Base-by-base conservation (phyloP, 1,140 invertebrate species). In the Episyrphus balteatus region DNA sequence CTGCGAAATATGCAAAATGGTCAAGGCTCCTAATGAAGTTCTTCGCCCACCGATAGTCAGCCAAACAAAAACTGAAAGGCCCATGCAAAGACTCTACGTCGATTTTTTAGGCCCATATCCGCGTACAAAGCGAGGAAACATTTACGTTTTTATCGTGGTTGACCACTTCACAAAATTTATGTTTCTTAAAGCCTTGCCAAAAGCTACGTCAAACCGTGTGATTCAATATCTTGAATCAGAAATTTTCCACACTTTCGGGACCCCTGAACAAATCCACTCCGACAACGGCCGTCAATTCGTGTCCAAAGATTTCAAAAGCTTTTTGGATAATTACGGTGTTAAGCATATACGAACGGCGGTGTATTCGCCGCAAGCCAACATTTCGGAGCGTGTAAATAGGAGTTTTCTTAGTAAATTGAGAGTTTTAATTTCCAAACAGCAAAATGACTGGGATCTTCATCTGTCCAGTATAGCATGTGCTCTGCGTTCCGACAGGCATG, bases 81-180 rank as follows among this genome's bases (percentile, higher is more conserved):
- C 42, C 8, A 36, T 44, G 17, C 47, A 44, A 44, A 11, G n/a
- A 14, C 14, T 44, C 3, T 44, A 18, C 30, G 37, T 44, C 2
- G 47, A 49, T 32, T 30, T 49, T 3, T 12, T 44, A 30, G 47
- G 47, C 5, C 47, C 47, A 5, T 49, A 37, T 44, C 42, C 42
- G 13, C 8, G 33, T 9, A 26, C 31, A 5, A 44, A 44, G 19
- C 17, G 9, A 19, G 47, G 47, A 21, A 41, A 49, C 21, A 26
- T 32, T 9, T 14, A 13, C 6, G 10, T 44, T 7, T 33, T 49
- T 6, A 33, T 49, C 7, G 41, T 44, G 13, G 10, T 44, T n/a
- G 47, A 44, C 36, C 34, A 38, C 7, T 30, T 44, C 14, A 36
- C 42, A 6, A 49, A 49, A 49, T 49, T 38, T 18, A 11, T 31